Evolutionary conservation across 2,113 vertebrate genomes (phyloP), one percentile per base, ranked within the genome.

Genomic region (Bagarius yarrelli): DNA sequence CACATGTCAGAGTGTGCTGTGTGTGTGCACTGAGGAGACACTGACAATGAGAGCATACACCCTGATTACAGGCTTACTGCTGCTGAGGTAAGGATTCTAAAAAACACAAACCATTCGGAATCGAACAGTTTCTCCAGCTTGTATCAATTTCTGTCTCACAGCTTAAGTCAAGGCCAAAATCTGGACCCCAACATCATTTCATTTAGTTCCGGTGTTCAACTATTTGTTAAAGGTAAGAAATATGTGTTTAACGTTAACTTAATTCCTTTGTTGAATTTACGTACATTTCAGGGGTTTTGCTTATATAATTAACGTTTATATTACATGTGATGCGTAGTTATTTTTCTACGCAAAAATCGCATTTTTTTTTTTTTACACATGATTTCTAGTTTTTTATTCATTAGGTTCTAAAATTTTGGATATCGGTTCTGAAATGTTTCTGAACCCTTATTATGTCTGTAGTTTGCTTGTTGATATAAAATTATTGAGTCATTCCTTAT

Each of bases 131-230:
- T 59, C 18, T 59, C 11, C 36, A 59, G 56, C 18, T 11, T 40
- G 60, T 30, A 1, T 30, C 1, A 23, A 47, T 57, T 60, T 9
- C 47, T 82, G 32, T 67, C 32, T 73, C 30, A 47, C 85, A 88
- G 88, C n/a, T 61, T 53, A 30, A 47, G 25, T 21, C 34, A 47
- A 25, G 81, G 74, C 66, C 40, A 57, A 14, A n/a, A 47, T 8
- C 9, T 13, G n/a, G 66, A 34, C 5, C 13, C 30, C 3, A 75
- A 50, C 5, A 63, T 27, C 8, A 77, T 76, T n/a, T 63, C 25
- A 8, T 89, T 89, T 61, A 87, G 88, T 40, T 59, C 47, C 64
- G 86, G 86, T 44, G 77, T 89, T 61, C 53, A 76, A 2, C 85
- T 88, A 19, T 16, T 83, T 56, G 85, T 89, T 44, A 74, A 86